Evolutionary conservation across 2,113 vertebrate genomes (phyloP).

Genomic region (Hylia prasina): DNA sequence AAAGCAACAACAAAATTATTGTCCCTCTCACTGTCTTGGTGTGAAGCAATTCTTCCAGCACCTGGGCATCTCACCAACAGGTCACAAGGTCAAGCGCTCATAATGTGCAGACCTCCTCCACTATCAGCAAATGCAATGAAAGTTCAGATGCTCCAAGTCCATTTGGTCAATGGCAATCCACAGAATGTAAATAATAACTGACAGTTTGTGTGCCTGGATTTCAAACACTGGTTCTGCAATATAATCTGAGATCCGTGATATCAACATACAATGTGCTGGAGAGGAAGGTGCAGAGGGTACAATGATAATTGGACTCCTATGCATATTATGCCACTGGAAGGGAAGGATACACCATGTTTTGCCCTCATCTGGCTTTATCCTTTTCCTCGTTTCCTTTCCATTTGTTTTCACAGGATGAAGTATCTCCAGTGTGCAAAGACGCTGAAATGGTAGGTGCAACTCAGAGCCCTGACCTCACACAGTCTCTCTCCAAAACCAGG

Average conservation of each 20-base stretch:
- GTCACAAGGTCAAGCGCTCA: neutral
- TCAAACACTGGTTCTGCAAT: neutral
- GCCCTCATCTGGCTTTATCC: neutral
- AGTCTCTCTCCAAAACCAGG: neutral
- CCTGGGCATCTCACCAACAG: neutral
- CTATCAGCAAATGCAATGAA: neutral
- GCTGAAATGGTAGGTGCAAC: neutral
- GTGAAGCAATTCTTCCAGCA: neutral
- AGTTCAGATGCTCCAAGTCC: too few species aligned
- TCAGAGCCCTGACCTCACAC: neutral
- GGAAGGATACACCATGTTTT: neutral
- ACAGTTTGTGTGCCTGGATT: neutral
- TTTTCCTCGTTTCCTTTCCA: neutral
- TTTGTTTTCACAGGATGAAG: neutral
- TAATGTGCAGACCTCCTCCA: neutral
- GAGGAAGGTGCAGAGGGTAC: neutral
- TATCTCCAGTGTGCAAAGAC: neutral
- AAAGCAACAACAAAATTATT: neutral
- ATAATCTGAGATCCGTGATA: neutral
- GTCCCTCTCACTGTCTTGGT: neutral
- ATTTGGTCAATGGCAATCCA: neutral
- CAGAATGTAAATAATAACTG: neutral
- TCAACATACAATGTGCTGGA: neutral
- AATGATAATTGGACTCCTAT: neutral
- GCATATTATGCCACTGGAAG: neutral